phyloP scores from a whole-genome alignment of 2,797 vertebrate genomes.

The Crax fasciolata region DNA sequence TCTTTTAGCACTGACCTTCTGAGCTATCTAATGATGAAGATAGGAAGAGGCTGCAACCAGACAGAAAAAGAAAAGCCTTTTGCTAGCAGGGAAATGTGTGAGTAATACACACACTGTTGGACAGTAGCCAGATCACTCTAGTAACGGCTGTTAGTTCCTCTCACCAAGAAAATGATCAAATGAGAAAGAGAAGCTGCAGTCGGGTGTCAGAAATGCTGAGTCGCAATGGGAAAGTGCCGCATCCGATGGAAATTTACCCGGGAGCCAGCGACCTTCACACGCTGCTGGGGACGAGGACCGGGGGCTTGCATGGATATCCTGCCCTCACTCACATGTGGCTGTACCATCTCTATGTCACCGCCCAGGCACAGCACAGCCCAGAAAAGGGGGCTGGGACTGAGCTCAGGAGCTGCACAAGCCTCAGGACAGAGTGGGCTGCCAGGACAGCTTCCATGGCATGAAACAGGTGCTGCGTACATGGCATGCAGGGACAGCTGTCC shows the following conservation, averaged over 20 bases:
- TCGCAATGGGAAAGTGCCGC: not conserved
- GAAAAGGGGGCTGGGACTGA: not conserved
- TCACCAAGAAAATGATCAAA: conserved; percentile 46
- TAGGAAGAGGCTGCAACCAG: conserved; percentile 61
- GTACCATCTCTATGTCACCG: not conserved
- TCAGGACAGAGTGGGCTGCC: not conserved
- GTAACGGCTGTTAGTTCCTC: conserved; percentile 40
- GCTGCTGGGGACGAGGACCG: not conserved
- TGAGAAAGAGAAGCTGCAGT: conserved; percentile 40
- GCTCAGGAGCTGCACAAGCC: not conserved
- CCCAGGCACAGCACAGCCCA: not conserved
- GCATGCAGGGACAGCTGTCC: not conserved
- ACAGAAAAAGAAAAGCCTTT: conserved; percentile 34
- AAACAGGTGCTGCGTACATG: accelerated
- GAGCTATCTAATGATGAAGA: conserved; percentile 58
- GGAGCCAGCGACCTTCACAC: conserved; percentile 46
- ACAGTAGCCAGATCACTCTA: conserved; percentile 36
- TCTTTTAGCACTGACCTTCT: conserved; percentile 63
- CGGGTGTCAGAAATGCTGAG: conserved; percentile 59
- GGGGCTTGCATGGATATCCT: conserved; percentile 3
- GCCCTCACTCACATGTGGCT: not conserved
- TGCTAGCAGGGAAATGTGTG: conserved; percentile 60
- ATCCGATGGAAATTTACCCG: conserved; percentile 50
- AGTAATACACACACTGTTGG: conserved; percentile 60
- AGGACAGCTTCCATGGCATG: not conserved